Evolutionary conservation across 35 echinoderm and acorn worm genomes (phyloP), one percentile per base, ranked within the genome.

Genomic region (Chiridota heheva): DNA sequence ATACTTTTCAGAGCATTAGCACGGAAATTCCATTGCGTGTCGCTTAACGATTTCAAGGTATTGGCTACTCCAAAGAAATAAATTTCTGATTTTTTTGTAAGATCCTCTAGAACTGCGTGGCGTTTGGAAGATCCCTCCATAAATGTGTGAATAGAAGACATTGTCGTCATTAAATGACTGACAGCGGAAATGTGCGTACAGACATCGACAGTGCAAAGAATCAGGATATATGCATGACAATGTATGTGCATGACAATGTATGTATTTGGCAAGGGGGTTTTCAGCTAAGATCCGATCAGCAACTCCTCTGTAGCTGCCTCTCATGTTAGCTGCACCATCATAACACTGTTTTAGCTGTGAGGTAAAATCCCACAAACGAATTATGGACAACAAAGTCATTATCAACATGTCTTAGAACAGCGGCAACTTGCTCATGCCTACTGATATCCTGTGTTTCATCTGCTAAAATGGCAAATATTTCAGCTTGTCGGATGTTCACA

Each of bases 221-320:
- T n/a, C n/a, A n/a, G n/a, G n/a, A n/a, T n/a, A n/a, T n/a, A n/a
- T n/a, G n/a, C n/a, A n/a, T n/a, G n/a, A n/a, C n/a, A n/a, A n/a
- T n/a, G n/a, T 75, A 49, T 75, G 71, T 75, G 71, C 71, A 75
- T 75, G 71, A 17, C 42, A 75, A 75, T 75, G 71, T 33, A 75
- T 28, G 30, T 49, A 75, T 47, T 49, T 75, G 42, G 71, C 71
- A 17, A 75, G 7, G 33, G 71, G 71, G 55, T 75, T 75, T 3
- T 75, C 42, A 55, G 24, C 71, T 55, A 55, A 75, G 40, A 75
- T 72, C 37, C 69, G 69, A 43, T 37, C 69, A 16, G 69, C 35
- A 44, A 72, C 69, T 7, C 69, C 4, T 8, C 47, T 72, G 35
- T 72, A 72, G 47, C 69, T 44, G 20, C 69, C 69, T 41, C 69